Conservation (phyloP, 2,888 invertebrate species). For the Eurytoma adleriae region DNA sequence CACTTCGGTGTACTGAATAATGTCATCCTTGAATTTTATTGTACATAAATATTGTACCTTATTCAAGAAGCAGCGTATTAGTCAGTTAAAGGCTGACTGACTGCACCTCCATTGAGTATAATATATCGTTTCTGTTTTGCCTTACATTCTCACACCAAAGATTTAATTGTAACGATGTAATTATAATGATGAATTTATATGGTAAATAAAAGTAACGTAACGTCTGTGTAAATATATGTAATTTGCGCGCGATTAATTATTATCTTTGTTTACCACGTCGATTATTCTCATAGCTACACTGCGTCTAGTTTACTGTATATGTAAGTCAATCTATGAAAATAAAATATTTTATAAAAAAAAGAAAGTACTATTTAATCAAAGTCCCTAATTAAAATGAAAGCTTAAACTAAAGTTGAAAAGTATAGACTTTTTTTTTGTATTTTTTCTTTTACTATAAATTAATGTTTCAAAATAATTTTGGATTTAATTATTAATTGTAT, state of each 20-base stretch:
- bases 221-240: constrained; percentile 43
- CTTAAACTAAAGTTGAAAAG: too few species aligned
- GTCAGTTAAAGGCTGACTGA: constrained; percentile 32
- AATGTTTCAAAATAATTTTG: too few species aligned
- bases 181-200: constrained; percentile 7
- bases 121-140: constrained; percentile 35
- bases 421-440: too few species aligned
- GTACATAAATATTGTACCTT: background rate
- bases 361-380: too few species aligned
- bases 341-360: constrained; percentile 53
- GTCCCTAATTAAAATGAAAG: too few species aligned
- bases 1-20: background rate
- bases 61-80: background rate
- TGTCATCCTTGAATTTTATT: background rate
- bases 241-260: constrained; percentile 24
- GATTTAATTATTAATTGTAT: too few species aligned
- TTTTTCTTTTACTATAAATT: too few species aligned
- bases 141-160: constrained; percentile 54
- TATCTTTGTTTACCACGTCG: constrained; percentile 38
- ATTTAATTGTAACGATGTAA: constrained; percentile 54
- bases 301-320: constrained; percentile 49
- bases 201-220: constrained; percentile 18
- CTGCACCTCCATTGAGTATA: background rate
- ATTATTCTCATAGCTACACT: constrained; percentile 35
- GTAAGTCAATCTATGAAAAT: constrained; percentile 35